Evolutionary conservation across 2,888 invertebrate species (phyloP).

Genomic region (Argyresthia goedartella): DNA sequence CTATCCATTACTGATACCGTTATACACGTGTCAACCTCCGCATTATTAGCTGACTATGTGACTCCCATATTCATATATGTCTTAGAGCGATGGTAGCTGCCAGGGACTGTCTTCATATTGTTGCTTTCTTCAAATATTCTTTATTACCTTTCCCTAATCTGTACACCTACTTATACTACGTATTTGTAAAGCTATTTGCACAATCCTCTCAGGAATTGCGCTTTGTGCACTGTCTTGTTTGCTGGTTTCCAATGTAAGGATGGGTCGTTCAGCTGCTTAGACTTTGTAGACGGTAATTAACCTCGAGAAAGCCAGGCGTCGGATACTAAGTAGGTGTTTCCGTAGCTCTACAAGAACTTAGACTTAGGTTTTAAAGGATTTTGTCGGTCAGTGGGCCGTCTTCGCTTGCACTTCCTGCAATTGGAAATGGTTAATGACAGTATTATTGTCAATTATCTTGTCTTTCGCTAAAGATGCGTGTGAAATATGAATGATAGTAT

Average conservation of each 20-base stretch:
- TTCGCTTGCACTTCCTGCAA: slow-evolving; percentile 22
- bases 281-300: slow-evolving; percentile 27
- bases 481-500: slow-evolving; percentile 12
- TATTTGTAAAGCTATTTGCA: no score
- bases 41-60: slow-evolving; percentile 42
- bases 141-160: no score
- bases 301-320: slow-evolving; percentile 34
- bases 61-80: slow-evolving; percentile 50
- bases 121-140: no score
- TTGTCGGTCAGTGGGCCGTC: slow-evolving; percentile 48
- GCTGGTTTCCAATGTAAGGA: neutral
- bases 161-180: no score
- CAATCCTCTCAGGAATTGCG: neutral
- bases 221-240: neutral
- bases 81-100: slow-evolving; percentile 35
- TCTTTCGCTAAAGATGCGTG: slow-evolving; percentile 19
- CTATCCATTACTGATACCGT: slow-evolving; percentile 55
- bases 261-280: slow-evolving; percentile 7
- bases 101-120: neutral
- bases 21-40: slow-evolving; percentile 43
- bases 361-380: slow-evolving; percentile 29
- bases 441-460: slow-evolving; percentile 30
- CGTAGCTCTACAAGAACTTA: slow-evolving; percentile 27
- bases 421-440: slow-evolving; percentile 16
- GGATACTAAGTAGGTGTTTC: slow-evolving; percentile 36